Evolutionary conservation across 1,140 invertebrate genomes (phyloP).

Genomic region (Apis mellifera): Amel_HAv3.1 CM009943.2:4020001-4020500

Average conservation of each 20-base stretch:
- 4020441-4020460: slow-evolving; percentile 74
- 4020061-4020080: slow-evolving; percentile 9
- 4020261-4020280: slow-evolving; percentile 3
- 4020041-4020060: slow-evolving; percentile 34
- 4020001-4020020: neutral
- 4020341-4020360: neutral
- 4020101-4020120: too few relatives aligned
- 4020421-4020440: slow-evolving; percentile 65
- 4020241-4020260: too few relatives aligned
- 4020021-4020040: neutral
- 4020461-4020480: slow-evolving; percentile 77
- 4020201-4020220: slow-evolving; percentile 22
- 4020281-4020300: neutral
- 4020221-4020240: neutral
- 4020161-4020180: neutral
- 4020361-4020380: slow-evolving; percentile 38
- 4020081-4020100: neutral
- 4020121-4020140: too few relatives aligned
- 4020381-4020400: slow-evolving; percentile 40
- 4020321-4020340: neutral
- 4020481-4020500: slow-evolving; percentile 77
- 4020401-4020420: slow-evolving; percentile 67
- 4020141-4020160: neutral
- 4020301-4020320: slow-evolving; percentile 17
- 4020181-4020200: neutral